Conservation (phyloP, 2,113 vertebrate species). For the Indicator maculatus region DNA sequence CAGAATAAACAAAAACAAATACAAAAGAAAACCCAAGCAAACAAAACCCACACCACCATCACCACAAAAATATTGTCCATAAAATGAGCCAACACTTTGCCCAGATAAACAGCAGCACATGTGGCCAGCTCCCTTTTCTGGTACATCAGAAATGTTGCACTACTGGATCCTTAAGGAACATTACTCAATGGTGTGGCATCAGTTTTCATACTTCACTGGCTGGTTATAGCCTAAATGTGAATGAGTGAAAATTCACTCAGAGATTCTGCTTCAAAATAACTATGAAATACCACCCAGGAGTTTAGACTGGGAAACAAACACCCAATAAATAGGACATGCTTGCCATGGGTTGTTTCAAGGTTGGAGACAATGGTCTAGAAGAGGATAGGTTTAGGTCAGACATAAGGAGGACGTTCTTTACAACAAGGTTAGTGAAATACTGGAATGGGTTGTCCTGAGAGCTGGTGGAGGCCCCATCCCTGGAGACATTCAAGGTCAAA, state of each 20-base stretch:
- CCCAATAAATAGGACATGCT: neutral
- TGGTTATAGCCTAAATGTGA: neutral
- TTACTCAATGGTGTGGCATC: neutral
- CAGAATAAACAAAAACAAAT: neutral
- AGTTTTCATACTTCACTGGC: neutral
- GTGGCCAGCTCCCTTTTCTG: neutral
- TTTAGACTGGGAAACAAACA: neutral
- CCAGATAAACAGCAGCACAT: accelerated
- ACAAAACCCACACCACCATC: too few relatives aligned
- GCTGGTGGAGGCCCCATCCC: too few relatives aligned
- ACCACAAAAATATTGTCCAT: neutral
- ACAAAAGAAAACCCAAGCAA: neutral
- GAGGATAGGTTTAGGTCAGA: too few relatives aligned
- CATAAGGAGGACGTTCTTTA: too few relatives aligned
- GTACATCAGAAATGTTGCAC: neutral
- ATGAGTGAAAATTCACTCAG: neutral
- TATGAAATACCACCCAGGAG: neutral
- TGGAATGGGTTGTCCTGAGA: too few relatives aligned
- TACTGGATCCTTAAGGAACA: neutral
- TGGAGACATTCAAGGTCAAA: too few relatives aligned
- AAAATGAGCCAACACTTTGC: neutral
- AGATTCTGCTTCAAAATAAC: neutral
- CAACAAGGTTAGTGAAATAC: too few relatives aligned
- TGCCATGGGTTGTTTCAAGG: accelerated
- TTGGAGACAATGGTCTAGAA: too few relatives aligned